Conservation (phyloP, 2,888 invertebrate genomes). For the Macrophya alboannulata region DNA sequence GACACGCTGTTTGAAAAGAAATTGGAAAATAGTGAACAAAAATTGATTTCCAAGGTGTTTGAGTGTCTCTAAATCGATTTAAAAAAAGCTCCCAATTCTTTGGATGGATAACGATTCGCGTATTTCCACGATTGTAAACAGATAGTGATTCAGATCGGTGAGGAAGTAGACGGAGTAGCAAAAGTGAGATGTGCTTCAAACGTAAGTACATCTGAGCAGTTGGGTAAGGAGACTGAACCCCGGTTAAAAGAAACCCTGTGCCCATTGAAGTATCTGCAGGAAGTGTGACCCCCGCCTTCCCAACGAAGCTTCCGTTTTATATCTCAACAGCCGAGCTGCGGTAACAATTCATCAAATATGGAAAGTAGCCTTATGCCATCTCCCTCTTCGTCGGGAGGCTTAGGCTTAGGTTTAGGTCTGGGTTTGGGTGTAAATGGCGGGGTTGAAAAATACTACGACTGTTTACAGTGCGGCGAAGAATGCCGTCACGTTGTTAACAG, state of each 20-base stretch:
- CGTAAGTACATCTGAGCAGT: constrained; percentile 81
- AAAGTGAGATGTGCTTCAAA: constrained; percentile 96
- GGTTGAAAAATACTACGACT: constrained; percentile 77
- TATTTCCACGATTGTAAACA: constrained; percentile 82
- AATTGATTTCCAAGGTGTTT: no score
- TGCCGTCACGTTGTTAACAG: constrained; percentile 72
- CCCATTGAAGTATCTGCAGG: constrained; percentile 96
- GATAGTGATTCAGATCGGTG: constrained; percentile 96
- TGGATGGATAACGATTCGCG: neutral
- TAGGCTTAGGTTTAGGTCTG: neutral
- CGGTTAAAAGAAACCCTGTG: constrained; percentile 89
- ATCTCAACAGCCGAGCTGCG: constrained; percentile 67
- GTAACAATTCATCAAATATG: constrained; percentile 52
- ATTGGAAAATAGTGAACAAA: no score
- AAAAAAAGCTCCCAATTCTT: no score
- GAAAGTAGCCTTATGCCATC: constrained; percentile 74
- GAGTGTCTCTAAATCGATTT: no score
- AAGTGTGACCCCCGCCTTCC: constrained; percentile 91
- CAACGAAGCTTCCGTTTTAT: constrained; percentile 74
- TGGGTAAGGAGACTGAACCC: constrained; percentile 75
- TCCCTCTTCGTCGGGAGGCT: constrained; percentile 64
- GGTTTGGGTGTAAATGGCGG: constrained; percentile 34
- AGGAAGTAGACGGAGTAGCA: constrained; percentile 96
- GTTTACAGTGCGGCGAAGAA: constrained; percentile 76
- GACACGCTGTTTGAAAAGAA: no score